Evolutionary conservation across 1,140 invertebrate species (phyloP), one percentile per base, ranked within the genome.

Genomic region (Magallana angulata): DNA sequence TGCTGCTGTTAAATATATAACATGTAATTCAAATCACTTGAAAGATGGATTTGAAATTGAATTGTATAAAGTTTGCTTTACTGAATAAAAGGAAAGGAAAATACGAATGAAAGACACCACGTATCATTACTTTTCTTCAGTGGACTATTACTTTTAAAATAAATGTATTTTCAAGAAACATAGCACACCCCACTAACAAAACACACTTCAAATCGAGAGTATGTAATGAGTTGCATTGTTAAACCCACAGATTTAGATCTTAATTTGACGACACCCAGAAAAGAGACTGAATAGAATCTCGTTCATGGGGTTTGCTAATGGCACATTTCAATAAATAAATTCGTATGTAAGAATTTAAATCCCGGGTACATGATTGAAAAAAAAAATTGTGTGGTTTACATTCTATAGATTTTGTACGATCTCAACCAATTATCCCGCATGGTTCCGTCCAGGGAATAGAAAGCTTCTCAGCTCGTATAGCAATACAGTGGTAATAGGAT

Each of bases 401-500:
- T 76, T 76, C 68, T 30, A 36, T 76, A 36, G 24, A 76, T 76
- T 30, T 8, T 8, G 36, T 48, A 0, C 9, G 68, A 76, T 76
- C 68, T 30, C 68, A 48, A 48, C 68, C 24, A 76, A 76, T 76
- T 76, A 76, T 76, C 68, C 18, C 30, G 7, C 4, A 11, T 30
- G 36, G 68, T 76, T 30, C 24, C 68, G 68, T 30, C 68, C 24
- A 8, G 36, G 8, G 24, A 4, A 76, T 76, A 76, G 24, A 76
- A 76, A 76, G 36, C 68, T 24, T 30, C 24, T 24, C 68, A 18
- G 24, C 24, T 76, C 68, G 12, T 30, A 24, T 24, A 14, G 68
- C 68, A 76, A 76, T 76, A 76, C 68, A 76, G 24, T 30, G 68
- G 68, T 76, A 76, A 76, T 76, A 76, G 68, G 68, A 76, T 76